These are phyloP conservation scores for Copidosoma floridanum DNA, from an alignment of 1,140 invertebrate genomes.

Conservation along the genomic window DNA sequence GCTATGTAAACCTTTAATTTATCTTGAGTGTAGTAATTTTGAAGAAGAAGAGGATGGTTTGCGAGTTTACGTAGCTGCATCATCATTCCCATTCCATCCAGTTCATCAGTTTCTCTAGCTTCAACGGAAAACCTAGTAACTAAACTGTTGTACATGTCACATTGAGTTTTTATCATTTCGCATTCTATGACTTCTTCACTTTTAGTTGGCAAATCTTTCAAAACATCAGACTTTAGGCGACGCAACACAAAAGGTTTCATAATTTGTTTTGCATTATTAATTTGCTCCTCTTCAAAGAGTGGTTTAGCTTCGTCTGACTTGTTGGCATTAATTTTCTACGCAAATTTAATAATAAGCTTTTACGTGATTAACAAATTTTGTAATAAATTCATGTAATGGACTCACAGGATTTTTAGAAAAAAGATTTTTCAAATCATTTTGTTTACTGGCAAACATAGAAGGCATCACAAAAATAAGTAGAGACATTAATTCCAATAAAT, in stretches of 20 bases:
- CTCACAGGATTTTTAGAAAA: conserved; percentile 73
- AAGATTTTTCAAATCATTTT: conserved; percentile 81
- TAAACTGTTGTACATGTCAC: conserved; percentile 71
- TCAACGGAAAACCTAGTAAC: conserved; percentile 71
- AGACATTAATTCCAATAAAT: conserved; percentile 93
- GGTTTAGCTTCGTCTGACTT: conserved; percentile 61
- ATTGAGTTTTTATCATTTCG: conserved; percentile 70
- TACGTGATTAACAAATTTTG: background rate
- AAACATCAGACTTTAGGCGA: conserved; percentile 84
- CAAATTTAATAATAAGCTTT: conserved; percentile 17
- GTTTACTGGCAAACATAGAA: conserved; percentile 85
- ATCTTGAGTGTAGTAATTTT: conserved; percentile 75
- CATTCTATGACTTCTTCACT: conserved; percentile 66
- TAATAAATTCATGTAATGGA: conserved; percentile 49
- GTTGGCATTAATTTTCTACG: conserved; percentile 50
- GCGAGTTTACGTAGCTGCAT: conserved; percentile 86
- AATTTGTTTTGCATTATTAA: conserved; percentile 89
- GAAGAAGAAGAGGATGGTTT: conserved; percentile 78
- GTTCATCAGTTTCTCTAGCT: conserved; percentile 58
- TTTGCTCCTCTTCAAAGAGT: conserved; percentile 84
- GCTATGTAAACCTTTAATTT: conserved; percentile 55
- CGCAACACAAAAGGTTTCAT: conserved; percentile 95
- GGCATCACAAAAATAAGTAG: conserved; percentile 95
- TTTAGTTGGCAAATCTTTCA: conserved; percentile 80
- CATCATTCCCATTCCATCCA: conserved; percentile 76